phyloP scores from a whole-genome alignment of 1,140 invertebrate genomes.

The Rhagoletis zephyria region DNA sequence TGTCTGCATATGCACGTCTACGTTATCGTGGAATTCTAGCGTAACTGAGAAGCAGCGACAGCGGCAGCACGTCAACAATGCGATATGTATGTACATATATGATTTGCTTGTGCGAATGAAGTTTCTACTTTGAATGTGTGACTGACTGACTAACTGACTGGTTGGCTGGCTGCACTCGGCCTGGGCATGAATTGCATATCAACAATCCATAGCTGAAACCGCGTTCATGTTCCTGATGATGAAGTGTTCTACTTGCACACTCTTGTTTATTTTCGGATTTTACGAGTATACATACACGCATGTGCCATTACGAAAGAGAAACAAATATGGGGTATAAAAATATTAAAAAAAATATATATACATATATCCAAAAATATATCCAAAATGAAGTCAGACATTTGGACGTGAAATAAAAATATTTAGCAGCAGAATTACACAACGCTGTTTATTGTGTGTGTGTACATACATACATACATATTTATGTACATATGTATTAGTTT shows the following conservation, averaged over 20 bases:
- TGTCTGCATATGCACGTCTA: neutral
- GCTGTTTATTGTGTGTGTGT: too few species aligned
- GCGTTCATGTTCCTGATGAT: neutral
- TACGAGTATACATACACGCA: neutral
- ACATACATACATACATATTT: too few species aligned
- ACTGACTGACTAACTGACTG: neutral
- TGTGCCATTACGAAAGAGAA: neutral
- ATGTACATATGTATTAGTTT: too few species aligned
- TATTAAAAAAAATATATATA: too few species aligned
- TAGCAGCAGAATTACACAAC: too few species aligned
- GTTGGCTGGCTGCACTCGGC: neutral
- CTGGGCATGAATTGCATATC: neutral
- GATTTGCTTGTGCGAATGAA: neutral
- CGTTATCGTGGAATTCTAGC: neutral
- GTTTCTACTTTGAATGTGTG: neutral
- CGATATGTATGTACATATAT: neutral
- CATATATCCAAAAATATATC: too few species aligned
- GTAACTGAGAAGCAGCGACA: neutral
- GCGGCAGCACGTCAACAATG: neutral
- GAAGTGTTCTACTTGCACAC: neutral
- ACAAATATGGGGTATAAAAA: too few species aligned
- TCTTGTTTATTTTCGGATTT: neutral
- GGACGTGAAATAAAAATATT: too few species aligned
- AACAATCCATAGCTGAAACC: neutral
- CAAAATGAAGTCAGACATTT: too few species aligned